These are phyloP conservation scores for Holacanthella duospinosa DNA, from an alignment of 2,888 invertebrate species.

Conservation along the genomic window DNA sequence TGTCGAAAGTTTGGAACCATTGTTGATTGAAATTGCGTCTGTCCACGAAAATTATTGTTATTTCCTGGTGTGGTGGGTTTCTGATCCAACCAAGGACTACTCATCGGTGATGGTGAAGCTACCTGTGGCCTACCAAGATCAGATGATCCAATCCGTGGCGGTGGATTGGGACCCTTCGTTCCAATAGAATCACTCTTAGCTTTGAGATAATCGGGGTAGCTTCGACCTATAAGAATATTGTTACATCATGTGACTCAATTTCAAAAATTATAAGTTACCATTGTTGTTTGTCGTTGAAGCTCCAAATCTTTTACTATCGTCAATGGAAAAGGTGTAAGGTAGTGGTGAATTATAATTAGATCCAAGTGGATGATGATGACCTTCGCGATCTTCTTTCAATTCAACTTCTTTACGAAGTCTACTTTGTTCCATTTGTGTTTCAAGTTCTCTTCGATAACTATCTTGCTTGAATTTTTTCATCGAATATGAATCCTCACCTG, in stretches of 20 bases:
- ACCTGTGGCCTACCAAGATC: background rate
- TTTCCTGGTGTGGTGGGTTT: background rate
- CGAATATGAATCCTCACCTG: background rate
- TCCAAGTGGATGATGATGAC: constrained; percentile 28
- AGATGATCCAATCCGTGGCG: constrained; percentile 5
- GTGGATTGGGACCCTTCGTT: constrained; percentile 9
- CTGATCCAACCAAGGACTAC: background rate
- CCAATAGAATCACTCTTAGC: background rate
- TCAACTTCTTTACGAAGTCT: constrained; percentile 20
- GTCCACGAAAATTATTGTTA: too few relatives aligned
- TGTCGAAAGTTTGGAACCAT: background rate
- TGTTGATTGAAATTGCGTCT: background rate
- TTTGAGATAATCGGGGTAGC: background rate
- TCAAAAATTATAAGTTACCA: too few relatives aligned
- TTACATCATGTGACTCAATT: too few relatives aligned
- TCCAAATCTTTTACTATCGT: too few relatives aligned
- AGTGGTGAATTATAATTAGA: constrained; percentile 8
- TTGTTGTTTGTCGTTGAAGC: too few relatives aligned
- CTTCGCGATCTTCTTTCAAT: constrained; percentile 16
- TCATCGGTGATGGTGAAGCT: background rate
- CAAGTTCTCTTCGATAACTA: constrained; percentile 24
- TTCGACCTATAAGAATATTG: too few relatives aligned
- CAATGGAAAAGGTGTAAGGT: constrained; percentile 8
- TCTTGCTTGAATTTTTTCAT: constrained; percentile 7
- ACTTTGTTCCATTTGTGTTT: constrained; percentile 27